Percentiles rank a stretch among this genome's conserved stretches.
phyloP scores from a whole-genome alignment of 2,113 vertebrate genomes.

The Tragelaphus strepsiceros region DNA sequence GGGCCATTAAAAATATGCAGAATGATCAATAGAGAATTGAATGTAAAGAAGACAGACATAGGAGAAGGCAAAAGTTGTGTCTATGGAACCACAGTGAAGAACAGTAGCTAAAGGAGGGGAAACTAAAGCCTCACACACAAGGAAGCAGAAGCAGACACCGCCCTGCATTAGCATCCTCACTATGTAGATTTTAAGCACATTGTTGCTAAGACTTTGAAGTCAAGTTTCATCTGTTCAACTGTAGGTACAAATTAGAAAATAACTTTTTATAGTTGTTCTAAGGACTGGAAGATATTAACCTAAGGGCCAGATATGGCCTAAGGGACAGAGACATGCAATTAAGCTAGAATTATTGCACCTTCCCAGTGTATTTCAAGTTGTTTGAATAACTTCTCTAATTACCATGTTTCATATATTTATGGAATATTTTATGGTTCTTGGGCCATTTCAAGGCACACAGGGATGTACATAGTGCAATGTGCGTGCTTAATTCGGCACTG shows the following conservation, averaged over 20 bases:
- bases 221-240: not conserved
- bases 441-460: not conserved
- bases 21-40: not conserved
- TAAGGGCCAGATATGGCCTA: not conserved
- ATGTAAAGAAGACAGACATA: not conserved
- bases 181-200: not conserved
- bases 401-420: not conserved
- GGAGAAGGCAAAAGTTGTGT: not conserved
- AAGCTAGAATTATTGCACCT: not conserved
- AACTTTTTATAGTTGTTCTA: not conserved
- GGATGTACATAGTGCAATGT: not conserved
- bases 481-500: not conserved
- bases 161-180: not conserved
- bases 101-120: not conserved
- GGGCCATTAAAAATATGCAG: not conserved
- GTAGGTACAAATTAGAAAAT: not conserved
- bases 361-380: not conserved
- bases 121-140: not conserved
- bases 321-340: not conserved
- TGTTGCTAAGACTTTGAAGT: not conserved
- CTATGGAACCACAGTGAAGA: not conserved
- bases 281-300: not conserved
- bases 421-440: not conserved
- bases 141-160: not conserved
- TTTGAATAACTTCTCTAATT: constrained; percentile 14